Evolutionary conservation across 2,113 vertebrate species (phyloP), one percentile per base, ranked within the genome.

Genomic region (Brachypteracias leptosomus): DNA sequence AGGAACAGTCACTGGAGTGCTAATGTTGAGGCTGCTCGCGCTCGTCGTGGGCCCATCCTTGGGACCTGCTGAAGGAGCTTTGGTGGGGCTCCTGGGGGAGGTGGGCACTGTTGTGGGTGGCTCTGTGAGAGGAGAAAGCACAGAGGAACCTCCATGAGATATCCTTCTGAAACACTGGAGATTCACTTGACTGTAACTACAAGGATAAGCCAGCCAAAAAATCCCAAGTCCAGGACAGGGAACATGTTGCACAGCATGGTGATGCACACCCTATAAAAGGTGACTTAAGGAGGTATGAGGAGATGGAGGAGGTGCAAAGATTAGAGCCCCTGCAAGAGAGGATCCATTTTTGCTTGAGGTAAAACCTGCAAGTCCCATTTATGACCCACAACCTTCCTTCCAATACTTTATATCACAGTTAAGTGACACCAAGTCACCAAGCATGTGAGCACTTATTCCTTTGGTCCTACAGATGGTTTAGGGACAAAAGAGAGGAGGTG

Each of bases 1-100:
- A 94, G 94, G 4, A 93, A 95, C 80, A 89, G 96, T 95, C 62
- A 89, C 63, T 28, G 97, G 94, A 92, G 97, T 96, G 95, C 93
- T 91, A 85, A 73, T 0, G 33, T 90, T 97, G 97, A 95, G 95
- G 88, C 93, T 82, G 36, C 16, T 52, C 0, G 85, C 10, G 7
- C 36, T 94, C 10, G 84, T 96, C 1, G 86, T 85, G 54, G 97
- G 96, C 93, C 91, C 77, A 61, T 85, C 84, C 38, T 83, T 33
- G n/a, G 95, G 94, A 91, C 61, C 63, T 63, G 85, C 36, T 58
- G 94, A 90, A 22, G 93, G 62, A 83, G 81, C 91, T 97, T 93
- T 96, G 95, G 66, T 31, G 92, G 96, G 59, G 94, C 83, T 97
- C 78, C 79, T 83, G 74, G 74, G 13, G 19, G 92, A 76, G 79